Base-by-base conservation (phyloP, 2,113 vertebrate genomes). In the Pangasianodon hypophthalmus region DNA sequence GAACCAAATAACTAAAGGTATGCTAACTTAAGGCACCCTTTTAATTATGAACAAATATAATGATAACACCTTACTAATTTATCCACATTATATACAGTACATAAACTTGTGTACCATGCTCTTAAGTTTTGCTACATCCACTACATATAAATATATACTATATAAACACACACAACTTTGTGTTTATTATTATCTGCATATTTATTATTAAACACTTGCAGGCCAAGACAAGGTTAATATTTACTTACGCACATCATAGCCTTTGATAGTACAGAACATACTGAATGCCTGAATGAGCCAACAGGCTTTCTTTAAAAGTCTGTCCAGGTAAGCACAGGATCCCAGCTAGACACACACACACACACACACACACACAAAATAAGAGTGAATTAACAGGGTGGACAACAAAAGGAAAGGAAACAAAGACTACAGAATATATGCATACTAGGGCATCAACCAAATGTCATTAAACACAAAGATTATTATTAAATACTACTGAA, bases 221-320 rank as follows among this genome's bases (percentile, higher is more conserved):
- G 29, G 26, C 8, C 7, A 88, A 60, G 37, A n/a, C 41, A 62
- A 37, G 10, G 4, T 67, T 52, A 16, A 18, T 80, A 21, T n/a
- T n/a, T 77, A 94, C 96, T 95, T 91, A 96, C 95, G 94, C 54
- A 95, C 6, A 26, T 94, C 92, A 54, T 96, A 96, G 60, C 94
- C 97, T 86, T 95, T 93, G 69, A 96, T 96, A 41, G 96, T 96
- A 90, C 96, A 96, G 91, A 95, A 94, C 95, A 96, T 95, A 90
- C 96, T 95, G 80, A 96, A 96, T 1, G 95, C 93, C 77, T 95
- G 96, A 88, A 96, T 95, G 19, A 96, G 91, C 95, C 96, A 96
- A 92, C 95, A 95, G 89, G 94, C 92, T 26, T 95, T 94, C 90
- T 94, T 95, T 88, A 96, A 88, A 81, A 96, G 92, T 4, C 89